Base-by-base conservation (phyloP, 2,113 vertebrate species). In the Cyanoramphus novaezelandiae region DNA sequence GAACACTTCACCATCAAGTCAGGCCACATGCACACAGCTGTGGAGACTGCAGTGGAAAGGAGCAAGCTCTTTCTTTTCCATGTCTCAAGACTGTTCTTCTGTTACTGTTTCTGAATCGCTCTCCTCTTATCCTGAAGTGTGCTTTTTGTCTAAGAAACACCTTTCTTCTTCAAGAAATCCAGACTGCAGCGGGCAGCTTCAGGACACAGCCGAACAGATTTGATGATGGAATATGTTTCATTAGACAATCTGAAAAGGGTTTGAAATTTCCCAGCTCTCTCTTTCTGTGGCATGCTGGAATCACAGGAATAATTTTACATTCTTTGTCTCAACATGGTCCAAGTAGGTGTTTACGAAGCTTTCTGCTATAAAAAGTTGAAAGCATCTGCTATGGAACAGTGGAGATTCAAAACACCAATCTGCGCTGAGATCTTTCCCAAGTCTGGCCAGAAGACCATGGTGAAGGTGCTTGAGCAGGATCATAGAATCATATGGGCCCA, bases 11-110 rank as follows among this genome's bases (percentile, higher is more conserved):
- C 50, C 25, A 12, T 15, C 0, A 1, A 49, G 27, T 49, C 80
- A 78, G 46, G 53, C 39, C n/a, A 9, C 1, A 8, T 4, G 19
- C 53, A 37, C 1, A 0, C 15, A 20, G 28, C 37, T n/a, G 39
- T 13, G 41, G 60, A 74, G 49, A 9, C 25, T 12, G 19, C 67
- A 12, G 1, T 14, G 15, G 44, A 46, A 65, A 82, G 35, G 80
- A 76, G 52, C 67, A 62, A 29, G 46, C 50, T 50, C 39, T 33
- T 86, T 46, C 72, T 71, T 62, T 83, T 20, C 55, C 35, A 17
- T 9, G 29, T 67, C 77, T 86, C 37, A 11, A 37, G 62, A 35
- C 14, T n/a, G 2, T 59, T 72, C 47, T 52, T 33, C 75, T 8
- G 2, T 55, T 44, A 23, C 19, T 11, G 25, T 27, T 68, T 46